A percentile compares a stretch with the other conserved stretches of the same genome.
Evolutionary conservation across 2,888 invertebrate species (phyloP).

Genomic region (Liopterus haemorrhoidalis): DNA sequence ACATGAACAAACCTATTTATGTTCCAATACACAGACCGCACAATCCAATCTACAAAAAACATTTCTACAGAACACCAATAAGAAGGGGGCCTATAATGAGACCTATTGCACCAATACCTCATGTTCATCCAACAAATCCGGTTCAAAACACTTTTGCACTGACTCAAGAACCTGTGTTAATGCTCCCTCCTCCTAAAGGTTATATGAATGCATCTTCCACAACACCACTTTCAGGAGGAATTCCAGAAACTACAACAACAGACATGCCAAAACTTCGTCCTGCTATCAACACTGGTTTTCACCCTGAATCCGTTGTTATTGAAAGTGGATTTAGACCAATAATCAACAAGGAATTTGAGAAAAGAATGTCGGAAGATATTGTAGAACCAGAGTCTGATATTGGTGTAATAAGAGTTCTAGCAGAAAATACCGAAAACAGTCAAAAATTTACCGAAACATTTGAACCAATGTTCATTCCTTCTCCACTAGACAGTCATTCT

Average conservation of each 20-base stretch:
- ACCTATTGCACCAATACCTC: slow-evolving; percentile 15
- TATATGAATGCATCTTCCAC: slow-evolving; percentile 19
- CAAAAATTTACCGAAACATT: slow-evolving; percentile 57
- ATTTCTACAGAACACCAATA: slow-evolving; percentile 13
- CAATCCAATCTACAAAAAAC: slow-evolving; percentile 15
- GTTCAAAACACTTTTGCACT: too few species aligned
- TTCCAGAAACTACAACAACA: slow-evolving; percentile 15
- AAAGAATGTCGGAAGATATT: slow-evolving; percentile 45
- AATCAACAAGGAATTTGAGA: slow-evolving; percentile 53
- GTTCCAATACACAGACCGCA: slow-evolving; percentile 19
- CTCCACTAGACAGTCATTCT: slow-evolving; percentile 58
- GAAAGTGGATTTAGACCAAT: slow-evolving; percentile 83
- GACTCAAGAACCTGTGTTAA: slow-evolving; percentile 4
- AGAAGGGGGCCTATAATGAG: slow-evolving; percentile 14
- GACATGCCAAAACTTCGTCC: slow-evolving; percentile 46
- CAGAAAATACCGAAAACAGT: slow-evolving; percentile 48
- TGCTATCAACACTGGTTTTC: slow-evolving; percentile 70
- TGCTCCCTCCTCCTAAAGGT: slow-evolving; percentile 10
- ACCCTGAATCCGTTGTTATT: slow-evolving; percentile 72
- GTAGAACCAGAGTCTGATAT: slow-evolving; percentile 50
- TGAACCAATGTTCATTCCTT: slow-evolving; percentile 77
- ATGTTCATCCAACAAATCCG: slow-evolving; percentile 12
- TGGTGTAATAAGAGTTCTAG: slow-evolving; percentile 42
- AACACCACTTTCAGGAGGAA: slow-evolving; percentile 19
- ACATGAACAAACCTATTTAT: slow-evolving; percentile 23